phyloP scores from a whole-genome alignment of 2,113 vertebrate genomes.

The Tiliqua scincoides region DNA sequence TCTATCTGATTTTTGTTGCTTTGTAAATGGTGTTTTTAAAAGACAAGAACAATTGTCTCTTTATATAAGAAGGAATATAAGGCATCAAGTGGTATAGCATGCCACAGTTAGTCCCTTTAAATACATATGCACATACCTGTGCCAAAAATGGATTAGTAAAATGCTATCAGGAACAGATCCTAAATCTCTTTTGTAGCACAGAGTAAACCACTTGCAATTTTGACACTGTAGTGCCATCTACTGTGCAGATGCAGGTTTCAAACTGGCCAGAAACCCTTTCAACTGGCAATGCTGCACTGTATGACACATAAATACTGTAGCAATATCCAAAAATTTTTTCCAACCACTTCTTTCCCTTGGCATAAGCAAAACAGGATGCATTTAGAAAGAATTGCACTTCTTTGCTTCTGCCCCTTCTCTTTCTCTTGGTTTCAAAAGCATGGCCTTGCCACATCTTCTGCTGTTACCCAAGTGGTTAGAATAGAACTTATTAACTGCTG shows the following conservation, averaged over 20 bases:
- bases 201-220: slow-evolving; percentile 9
- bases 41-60: not conserved
- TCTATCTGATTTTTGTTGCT: slow-evolving; percentile 13
- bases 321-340: not conserved
- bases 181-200: slow-evolving; percentile 14
- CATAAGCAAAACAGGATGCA: no score
- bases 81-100: not conserved
- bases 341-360: not conserved
- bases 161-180: not conserved
- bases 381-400: no score
- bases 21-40: slow-evolving; percentile 20
- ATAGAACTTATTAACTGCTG: not conserved
- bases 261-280: not conserved
- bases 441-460: not conserved
- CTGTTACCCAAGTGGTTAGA: not conserved
- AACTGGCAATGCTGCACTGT: not conserved
- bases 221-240: slow-evolving; percentile 22
- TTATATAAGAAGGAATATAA: not conserved
- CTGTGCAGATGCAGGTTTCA: not conserved
- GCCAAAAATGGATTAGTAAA: slow-evolving; percentile 33
- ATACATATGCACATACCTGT: slow-evolving; percentile 2
- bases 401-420: not conserved
- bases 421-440: not conserved
- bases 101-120: not conserved
- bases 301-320: not conserved